Percentiles rank a stretch among this genome's conserved stretches.
Conservation (phyloP, 2,113 vertebrate species). For the Chamaetylas fuelleborni region DNA sequence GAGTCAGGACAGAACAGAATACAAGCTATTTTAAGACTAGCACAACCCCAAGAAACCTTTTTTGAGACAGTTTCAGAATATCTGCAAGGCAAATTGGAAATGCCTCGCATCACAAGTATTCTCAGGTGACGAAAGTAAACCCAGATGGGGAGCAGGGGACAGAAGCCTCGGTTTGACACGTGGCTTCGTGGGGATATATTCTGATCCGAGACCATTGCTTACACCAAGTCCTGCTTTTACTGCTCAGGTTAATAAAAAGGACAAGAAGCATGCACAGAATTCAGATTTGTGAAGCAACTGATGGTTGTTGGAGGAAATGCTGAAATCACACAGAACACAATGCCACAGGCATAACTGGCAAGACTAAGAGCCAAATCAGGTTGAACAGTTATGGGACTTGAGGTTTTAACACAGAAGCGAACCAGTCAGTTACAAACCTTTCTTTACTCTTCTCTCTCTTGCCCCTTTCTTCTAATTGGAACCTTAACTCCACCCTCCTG, state of each 20-base stretch:
- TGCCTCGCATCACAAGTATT: neutral
- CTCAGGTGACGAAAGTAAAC: neutral
- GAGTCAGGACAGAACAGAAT: conserved; percentile 9
- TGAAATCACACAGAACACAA: neutral
- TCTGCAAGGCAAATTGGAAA: conserved; percentile 63
- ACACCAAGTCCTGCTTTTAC: neutral
- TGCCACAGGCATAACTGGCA: neutral
- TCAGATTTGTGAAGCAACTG: neutral
- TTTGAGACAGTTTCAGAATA: conserved; percentile 41
- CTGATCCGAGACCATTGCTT: neutral
- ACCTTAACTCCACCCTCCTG: neutral
- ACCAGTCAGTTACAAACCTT: neutral
- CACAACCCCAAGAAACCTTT: conserved; percentile 44
- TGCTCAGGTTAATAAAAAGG: neutral
- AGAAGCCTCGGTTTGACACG: neutral
- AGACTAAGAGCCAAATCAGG: neutral
- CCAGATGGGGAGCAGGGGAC: neutral
- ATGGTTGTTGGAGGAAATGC: neutral
- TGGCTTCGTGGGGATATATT: neutral
- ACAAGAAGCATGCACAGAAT: neutral
- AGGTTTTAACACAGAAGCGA: neutral
- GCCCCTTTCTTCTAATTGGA: neutral
- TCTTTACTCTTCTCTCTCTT: neutral
- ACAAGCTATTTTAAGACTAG: conserved; percentile 44
- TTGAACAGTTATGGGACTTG: neutral